These are phyloP conservation scores for Temnothorax curvispinosus DNA, from an alignment of 1,140 invertebrate genomes.

Conservation along the genomic window DNA sequence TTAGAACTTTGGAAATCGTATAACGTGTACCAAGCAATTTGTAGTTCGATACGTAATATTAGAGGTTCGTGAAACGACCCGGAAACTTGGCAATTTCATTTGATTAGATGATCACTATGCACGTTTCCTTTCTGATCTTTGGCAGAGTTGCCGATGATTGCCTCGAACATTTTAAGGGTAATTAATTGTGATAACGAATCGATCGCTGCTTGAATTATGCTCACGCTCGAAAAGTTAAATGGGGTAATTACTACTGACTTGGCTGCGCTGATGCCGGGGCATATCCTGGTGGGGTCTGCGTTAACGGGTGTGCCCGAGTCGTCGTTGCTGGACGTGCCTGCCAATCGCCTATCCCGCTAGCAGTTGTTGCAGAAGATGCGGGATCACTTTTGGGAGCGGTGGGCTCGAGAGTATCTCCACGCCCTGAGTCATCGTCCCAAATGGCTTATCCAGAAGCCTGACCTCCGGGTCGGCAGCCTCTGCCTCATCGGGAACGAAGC, in stretches of 20 bases:
- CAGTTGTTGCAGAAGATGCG: too few relatives aligned
- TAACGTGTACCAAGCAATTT: constrained; percentile 42
- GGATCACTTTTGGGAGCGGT: too few relatives aligned
- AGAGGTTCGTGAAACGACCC: constrained; percentile 43
- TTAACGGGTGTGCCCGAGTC: too few relatives aligned
- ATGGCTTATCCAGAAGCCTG: too few relatives aligned
- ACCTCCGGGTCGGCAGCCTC: too few relatives aligned
- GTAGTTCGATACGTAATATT: constrained; percentile 54
- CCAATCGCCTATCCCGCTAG: too few relatives aligned
- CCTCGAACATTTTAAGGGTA: constrained; percentile 19
- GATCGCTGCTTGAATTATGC: constrained; percentile 46
- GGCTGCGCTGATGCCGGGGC: too few relatives aligned
- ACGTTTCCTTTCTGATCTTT: constrained; percentile 20
- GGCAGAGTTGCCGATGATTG: constrained; percentile 22
- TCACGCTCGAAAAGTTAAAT: background rate
- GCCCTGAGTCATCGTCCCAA: too few relatives aligned
- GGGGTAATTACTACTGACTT: background rate
- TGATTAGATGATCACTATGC: constrained; percentile 46
- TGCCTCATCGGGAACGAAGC: too few relatives aligned
- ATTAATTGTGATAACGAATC: constrained; percentile 38
- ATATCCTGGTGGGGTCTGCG: too few relatives aligned
- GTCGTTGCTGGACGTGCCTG: too few relatives aligned
- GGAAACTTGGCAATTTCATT: constrained; percentile 27
- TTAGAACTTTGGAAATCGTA: constrained; percentile 36
- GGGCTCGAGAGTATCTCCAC: too few relatives aligned